These are phyloP conservation scores for Loripinus fragilis DNA, from an alignment of 2,888 invertebrate genomes.

Conservation along the genomic window DNA sequence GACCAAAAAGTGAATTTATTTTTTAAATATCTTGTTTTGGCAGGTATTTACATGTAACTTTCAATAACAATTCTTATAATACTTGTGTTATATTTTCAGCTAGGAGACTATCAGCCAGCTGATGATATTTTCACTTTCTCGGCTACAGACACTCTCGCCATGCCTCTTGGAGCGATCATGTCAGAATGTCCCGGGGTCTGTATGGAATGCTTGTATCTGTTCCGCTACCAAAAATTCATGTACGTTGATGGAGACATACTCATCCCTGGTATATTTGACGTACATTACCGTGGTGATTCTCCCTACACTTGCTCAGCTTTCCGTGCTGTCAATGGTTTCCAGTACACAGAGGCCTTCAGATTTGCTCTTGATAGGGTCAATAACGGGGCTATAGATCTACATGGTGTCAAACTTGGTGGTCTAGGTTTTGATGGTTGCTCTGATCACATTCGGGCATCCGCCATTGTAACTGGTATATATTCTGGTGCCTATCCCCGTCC, in stretches of 20 bases:
- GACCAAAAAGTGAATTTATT: no score
- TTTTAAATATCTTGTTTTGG: no score
- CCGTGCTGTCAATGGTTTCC: slow-evolving; percentile 72
- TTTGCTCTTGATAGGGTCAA: slow-evolving; percentile 77
- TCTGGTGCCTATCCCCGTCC: slow-evolving; percentile 61
- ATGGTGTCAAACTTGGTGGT: slow-evolving; percentile 73
- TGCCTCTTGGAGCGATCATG: slow-evolving; percentile 18
- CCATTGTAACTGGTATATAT: slow-evolving; percentile 72
- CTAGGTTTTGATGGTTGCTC: slow-evolving; percentile 79
- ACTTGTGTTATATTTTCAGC: no score
- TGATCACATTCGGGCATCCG: slow-evolving; percentile 66
- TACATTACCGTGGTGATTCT: slow-evolving; percentile 72
- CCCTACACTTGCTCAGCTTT: slow-evolving; percentile 74
- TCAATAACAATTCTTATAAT: no score
- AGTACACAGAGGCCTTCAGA: slow-evolving; percentile 77
- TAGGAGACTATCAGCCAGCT: slow-evolving; percentile 60
- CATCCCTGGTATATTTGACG: slow-evolving; percentile 77
- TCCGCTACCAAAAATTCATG: slow-evolving; percentile 71
- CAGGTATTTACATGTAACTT: no score
- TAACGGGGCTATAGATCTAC: slow-evolving; percentile 61
- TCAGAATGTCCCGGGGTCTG: slow-evolving; percentile 71
- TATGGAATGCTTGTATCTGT: slow-evolving; percentile 77
- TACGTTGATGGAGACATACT: slow-evolving; percentile 75
- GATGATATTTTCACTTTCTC: slow-evolving; percentile 46
- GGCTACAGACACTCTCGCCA: slow-evolving; percentile 36